Evolutionary conservation across 2,888 invertebrate species (phyloP), one percentile per base, ranked within the genome.

Genomic region (Adineta ricciae): DNA sequence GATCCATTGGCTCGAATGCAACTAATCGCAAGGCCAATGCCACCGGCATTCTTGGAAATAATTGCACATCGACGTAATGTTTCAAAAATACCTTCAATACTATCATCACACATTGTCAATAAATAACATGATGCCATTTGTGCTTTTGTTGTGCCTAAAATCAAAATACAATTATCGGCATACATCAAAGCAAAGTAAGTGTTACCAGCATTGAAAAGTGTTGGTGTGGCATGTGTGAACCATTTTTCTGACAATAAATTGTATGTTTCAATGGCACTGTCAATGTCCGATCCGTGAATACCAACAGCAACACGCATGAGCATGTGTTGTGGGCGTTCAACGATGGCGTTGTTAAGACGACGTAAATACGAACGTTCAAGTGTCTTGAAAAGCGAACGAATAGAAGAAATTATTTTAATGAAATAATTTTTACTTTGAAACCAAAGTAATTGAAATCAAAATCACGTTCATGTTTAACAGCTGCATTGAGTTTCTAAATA

Each of bases 221-320:
- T 99, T 0, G 99, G 97, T 49, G 97, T 96, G 5, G 97, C 98
- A 91, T 99, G 98, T 0, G 97, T 99, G 89, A 99, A 99, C 92
- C 95, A 97, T 88, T 94, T 91, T 89, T 97, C 96, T 0, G 98
- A 98, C 88, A 99, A 91, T 86, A 95, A 92, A 90, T 99, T 96
- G 91, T 99, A 99, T 0, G 98, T 97, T 91, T 96, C 95, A 87
- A 99, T 95, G 24, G 94, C 97, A 24, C 93, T 92, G 87, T 95
- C 95, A 86, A 99, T 94, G 89, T 99, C 95, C 87, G 95, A 94
- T 1, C 94, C 94, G 90, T 99, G 99, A 88, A 99, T 96, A 24
- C 97, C 98, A 86, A 99, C 94, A 5, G 98, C 92, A 0, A 97
- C 97, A 88, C 99, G 92, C 99, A 99, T 99, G 86, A 99, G 91